Conservation (phyloP, 2,113 vertebrate species). For the Kobus ellipsiprymnus region DNA sequence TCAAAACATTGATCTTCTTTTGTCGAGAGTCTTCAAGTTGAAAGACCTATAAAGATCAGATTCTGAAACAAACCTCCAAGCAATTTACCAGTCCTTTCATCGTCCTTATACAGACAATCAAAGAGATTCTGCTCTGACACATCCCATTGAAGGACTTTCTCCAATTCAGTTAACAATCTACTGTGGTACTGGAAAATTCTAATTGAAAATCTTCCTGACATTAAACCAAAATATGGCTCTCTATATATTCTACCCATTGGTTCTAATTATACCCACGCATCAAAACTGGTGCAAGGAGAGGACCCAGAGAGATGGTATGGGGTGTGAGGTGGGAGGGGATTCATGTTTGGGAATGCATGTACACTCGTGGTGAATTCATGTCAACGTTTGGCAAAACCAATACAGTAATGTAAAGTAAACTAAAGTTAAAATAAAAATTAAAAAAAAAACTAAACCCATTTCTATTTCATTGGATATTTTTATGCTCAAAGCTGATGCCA, state of each 20-base stretch:
- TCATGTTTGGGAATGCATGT: no score
- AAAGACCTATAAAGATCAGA: not conserved
- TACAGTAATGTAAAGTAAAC: no score
- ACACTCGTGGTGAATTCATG: no score
- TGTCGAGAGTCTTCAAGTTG: not conserved
- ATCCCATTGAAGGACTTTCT: not conserved
- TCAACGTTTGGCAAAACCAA: no score
- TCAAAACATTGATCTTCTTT: not conserved
- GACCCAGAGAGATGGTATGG: no score
- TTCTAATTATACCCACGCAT: not conserved
- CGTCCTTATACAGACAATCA: not conserved
- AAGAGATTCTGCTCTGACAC: not conserved
- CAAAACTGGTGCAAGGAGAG: not conserved
- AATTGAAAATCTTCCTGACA: not conserved
- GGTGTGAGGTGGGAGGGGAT: no score
- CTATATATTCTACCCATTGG: not conserved
- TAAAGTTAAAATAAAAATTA: no score
- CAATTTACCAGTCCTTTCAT: not conserved
- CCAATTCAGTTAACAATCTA: not conserved
- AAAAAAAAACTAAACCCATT: not conserved
- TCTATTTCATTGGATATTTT: not conserved
- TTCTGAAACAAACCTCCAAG: not conserved
- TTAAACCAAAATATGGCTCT: not conserved
- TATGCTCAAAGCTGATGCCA: not conserved
- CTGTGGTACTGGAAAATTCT: not conserved